A percentile compares a stretch with the other conserved stretches of the same genome.
These are phyloP conservation scores for Sebastes steindachneri DNA, from an alignment of 2,797 vertebrate species.

Conservation along the genomic window DNA sequence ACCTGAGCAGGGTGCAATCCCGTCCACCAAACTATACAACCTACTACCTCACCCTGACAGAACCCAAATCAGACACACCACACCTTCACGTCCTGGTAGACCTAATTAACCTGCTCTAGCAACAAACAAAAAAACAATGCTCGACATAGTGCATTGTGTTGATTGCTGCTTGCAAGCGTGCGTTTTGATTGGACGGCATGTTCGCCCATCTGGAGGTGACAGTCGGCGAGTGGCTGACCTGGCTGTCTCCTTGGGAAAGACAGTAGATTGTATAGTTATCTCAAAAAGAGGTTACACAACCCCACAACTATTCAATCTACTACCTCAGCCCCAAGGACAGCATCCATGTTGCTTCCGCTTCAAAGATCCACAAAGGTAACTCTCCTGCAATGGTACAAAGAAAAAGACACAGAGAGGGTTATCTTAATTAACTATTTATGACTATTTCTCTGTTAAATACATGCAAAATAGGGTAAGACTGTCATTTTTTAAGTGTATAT, in stretches of 20 bases:
- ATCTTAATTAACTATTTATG: constrained; percentile 14
- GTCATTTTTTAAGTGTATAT: not conserved
- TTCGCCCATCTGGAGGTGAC: constrained; percentile 41
- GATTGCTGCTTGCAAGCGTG: not conserved
- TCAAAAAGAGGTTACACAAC: constrained; percentile 86
- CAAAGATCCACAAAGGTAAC: constrained; percentile 47
- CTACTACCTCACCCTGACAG: constrained; percentile 93
- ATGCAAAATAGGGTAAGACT: not conserved
- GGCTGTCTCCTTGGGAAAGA: constrained; percentile 95
- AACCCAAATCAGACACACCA: constrained; percentile 57
- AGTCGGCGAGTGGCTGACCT: constrained; percentile 75
- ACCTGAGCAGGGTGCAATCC: constrained; percentile 90
- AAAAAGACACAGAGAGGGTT: constrained; percentile 52
- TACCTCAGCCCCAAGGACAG: constrained; percentile 97
- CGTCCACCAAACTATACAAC: constrained; percentile 97
- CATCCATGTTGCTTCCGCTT: constrained; percentile 69
- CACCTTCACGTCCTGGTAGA: not conserved
- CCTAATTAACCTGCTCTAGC: not conserved
- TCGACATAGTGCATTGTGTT: constrained; percentile 11
- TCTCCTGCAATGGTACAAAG: constrained; percentile 58
- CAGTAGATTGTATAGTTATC: constrained; percentile 97
- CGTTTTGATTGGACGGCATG: constrained; percentile 39
- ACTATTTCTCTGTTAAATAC: constrained; percentile 2
- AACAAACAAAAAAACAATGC: not conserved
- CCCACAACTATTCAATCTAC: constrained; percentile 98